Conservation (phyloP, 2,797 vertebrate species). For the Clarias platycephalus region DNA sequence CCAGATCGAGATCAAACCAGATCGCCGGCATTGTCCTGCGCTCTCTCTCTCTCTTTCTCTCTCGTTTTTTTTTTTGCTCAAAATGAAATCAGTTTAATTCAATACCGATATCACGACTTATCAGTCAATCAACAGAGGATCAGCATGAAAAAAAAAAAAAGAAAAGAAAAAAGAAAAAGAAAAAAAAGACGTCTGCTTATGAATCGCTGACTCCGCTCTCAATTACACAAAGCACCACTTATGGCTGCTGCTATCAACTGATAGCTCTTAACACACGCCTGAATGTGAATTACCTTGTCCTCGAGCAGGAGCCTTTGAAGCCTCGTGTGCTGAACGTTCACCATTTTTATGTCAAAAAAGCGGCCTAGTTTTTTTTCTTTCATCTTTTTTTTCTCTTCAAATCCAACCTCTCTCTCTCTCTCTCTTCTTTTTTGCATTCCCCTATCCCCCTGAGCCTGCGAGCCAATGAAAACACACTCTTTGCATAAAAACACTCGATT, state of each 20-base stretch:
- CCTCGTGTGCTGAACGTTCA: constrained; percentile 15
- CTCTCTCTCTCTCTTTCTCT: not conserved
- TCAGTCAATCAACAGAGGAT: constrained; percentile 36
- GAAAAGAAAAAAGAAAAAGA: not conserved
- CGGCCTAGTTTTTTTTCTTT: constrained; percentile 55
- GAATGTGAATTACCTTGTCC: constrained; percentile 56
- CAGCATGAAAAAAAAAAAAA: constrained; percentile 16
- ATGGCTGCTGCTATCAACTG: constrained; percentile 53
- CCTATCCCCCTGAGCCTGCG: constrained; percentile 37
- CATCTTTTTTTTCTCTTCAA: constrained; percentile 19
- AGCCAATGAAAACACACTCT: constrained; percentile 44
- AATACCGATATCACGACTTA: constrained; percentile 44
- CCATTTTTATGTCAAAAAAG: constrained; percentile 17
- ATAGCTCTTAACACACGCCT: constrained; percentile 53
- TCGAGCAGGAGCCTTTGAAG: constrained; percentile 56
- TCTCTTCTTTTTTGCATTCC: constrained; percentile 34
- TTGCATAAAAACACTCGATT: constrained; percentile 43
- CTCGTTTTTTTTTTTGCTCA: not conserved
- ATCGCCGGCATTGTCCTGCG: not conserved
- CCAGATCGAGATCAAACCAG: constrained; percentile 19
- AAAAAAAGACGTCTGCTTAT: constrained; percentile 24
- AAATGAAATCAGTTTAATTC: constrained; percentile 32
- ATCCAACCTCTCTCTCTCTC: constrained; percentile 1
- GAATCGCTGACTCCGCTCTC: constrained; percentile 50
- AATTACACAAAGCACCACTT: constrained; percentile 45